phyloP scores from a whole-genome alignment of 2,888 invertebrate species.

The Lamellibrachia columna region DNA sequence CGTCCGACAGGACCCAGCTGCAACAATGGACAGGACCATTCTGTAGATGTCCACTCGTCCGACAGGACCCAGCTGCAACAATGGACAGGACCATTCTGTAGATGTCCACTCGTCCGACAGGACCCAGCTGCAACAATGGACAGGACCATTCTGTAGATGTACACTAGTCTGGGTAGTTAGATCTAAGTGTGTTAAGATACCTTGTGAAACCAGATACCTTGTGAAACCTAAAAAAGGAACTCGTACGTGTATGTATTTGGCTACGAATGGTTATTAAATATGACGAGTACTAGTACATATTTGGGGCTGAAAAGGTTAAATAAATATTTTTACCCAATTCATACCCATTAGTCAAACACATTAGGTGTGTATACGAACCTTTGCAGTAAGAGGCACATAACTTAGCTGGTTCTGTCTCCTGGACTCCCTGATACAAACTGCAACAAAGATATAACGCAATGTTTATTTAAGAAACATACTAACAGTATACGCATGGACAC shows the following conservation, averaged over 20 bases:
- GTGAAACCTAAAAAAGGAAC: too few species aligned
- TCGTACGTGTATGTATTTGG: too few species aligned
- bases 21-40: neutral
- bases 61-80: neutral
- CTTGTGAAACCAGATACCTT: too few species aligned
- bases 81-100: slow-evolving; percentile 7
- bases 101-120: neutral
- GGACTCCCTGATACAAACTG: too few species aligned
- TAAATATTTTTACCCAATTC: neutral
- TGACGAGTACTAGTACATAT: too few species aligned
- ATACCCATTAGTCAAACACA: neutral
- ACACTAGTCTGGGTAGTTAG: too few species aligned
- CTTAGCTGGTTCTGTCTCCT: neutral
- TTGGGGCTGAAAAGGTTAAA: neutral
- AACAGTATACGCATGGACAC: too few species aligned
- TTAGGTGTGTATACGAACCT: neutral
- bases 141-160: neutral
- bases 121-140: neutral
- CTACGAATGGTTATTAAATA: too few species aligned
- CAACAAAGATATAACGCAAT: too few species aligned
- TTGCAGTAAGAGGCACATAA: neutral
- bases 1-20: neutral
- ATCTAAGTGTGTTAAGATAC: too few species aligned
- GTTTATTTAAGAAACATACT: too few species aligned
- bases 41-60: neutral